Base-by-base conservation (phyloP, 2,113 vertebrate genomes). In the Otolemur garnettii region DNA sequence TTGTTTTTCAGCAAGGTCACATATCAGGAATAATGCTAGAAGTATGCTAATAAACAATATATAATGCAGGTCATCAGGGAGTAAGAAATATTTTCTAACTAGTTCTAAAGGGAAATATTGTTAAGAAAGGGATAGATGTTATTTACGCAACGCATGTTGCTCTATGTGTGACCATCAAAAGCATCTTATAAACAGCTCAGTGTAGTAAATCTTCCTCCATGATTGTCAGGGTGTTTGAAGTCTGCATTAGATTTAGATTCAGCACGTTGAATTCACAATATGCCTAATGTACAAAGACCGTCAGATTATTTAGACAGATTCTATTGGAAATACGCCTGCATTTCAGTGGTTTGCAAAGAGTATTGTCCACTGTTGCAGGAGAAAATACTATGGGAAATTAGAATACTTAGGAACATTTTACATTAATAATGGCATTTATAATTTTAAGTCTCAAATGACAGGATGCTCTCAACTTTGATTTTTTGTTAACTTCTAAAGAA, bases 71-170 rank as follows among this genome's bases (percentile, higher is more conserved):
- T 98, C 98, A 98, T 98, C 96, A 71, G 98, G 98, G 98, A 98
- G 98, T 97, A 98, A 98, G 98, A 98, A 99, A 99, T 98, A 98
- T 98, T 98, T 98, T 98, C 98, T 99, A 98, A 99, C 98, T 98
- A 98, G 98, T 99, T 98, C 98, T 99, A 98, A 98, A 98, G 98
- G 98, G 98, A 99, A 98, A 98, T 98, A 96, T 88, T 97, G 97
- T 97, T 96, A 1, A 91, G 97, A 84, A 90, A 96, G 66, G 97
- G 93, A 93, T 94, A 94, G 95, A 96, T 97, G 98, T 98, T 98
- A 98, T 98, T 98, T 98, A 98, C 93, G 64, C 95, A 97, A 96
- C 98, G 97, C 97, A 72, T 98, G 97, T 97, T 98, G 97, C 97
- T 98, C 98, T 97, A 81, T 98, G 97, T 98, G 98, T 98, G 98